These are phyloP conservation scores for Caradrina clavipalpis DNA, from an alignment of 2,888 invertebrate genomes.

Conservation along the genomic window DNA sequence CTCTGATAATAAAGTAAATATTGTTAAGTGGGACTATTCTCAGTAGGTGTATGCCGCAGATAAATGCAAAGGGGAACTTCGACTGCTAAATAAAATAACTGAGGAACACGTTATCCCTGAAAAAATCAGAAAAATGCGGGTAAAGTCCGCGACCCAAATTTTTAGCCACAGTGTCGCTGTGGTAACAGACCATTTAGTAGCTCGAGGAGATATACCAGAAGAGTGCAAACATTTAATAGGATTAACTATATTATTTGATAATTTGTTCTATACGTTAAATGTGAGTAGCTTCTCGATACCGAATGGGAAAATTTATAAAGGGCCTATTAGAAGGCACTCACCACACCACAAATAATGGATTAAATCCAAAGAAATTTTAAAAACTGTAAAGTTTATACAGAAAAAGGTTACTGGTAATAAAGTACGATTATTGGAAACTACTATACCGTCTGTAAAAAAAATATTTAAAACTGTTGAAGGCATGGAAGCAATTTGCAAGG, in stretches of 20 bases:
- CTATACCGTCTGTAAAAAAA: slow-evolving; percentile 12
- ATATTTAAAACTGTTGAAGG: not conserved
- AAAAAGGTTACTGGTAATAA: slow-evolving; percentile 9
- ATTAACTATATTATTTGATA: not conserved
- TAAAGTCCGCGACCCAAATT: slow-evolving; percentile 13
- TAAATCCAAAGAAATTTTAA: slow-evolving; percentile 5
- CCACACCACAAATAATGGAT: slow-evolving; percentile 22
- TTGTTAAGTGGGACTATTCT: slow-evolving; percentile 6
- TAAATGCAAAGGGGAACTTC: not conserved
- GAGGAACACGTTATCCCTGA: slow-evolving; percentile 9
- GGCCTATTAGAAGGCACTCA: slow-evolving; percentile 17
- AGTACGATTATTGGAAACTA: slow-evolving; percentile 6
- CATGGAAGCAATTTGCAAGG: slow-evolving; percentile 3
- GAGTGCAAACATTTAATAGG: slow-evolving; percentile 19
- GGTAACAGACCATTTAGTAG: slow-evolving; percentile 24
- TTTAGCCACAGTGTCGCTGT: slow-evolving; percentile 19
- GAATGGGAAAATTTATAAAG: slow-evolving; percentile 30
- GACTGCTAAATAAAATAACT: slow-evolving; percentile 12
- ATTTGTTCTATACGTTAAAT: slow-evolving; percentile 15
- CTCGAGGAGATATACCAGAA: slow-evolving; percentile 7
- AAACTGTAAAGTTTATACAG: slow-evolving; percentile 7
- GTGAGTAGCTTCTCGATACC: not conserved
- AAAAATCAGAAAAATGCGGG: slow-evolving; percentile 22
- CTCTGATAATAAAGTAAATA: not conserved
- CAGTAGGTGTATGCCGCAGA: slow-evolving; percentile 18